Conservation (phyloP, 1,140 invertebrate species). For the Acromyrmex heyeri region DNA sequence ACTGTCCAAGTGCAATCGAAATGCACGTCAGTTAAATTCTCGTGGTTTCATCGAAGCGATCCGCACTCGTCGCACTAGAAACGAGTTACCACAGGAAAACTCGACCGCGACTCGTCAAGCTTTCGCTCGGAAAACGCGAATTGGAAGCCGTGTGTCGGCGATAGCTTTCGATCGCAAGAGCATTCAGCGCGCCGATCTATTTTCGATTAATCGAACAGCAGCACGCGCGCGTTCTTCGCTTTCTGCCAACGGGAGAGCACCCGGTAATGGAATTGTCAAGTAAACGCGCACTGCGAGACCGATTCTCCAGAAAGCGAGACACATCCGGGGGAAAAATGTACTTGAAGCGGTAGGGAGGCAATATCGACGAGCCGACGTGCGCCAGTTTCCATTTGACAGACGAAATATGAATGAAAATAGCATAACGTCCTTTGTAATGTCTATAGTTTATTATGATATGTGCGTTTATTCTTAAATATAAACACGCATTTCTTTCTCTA, state of each 20-base stretch:
- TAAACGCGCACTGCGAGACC: slow-evolving; percentile 65
- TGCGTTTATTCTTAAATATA: neutral
- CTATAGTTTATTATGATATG: neutral
- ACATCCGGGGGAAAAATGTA: slow-evolving; percentile 58
- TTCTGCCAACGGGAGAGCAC: slow-evolving; percentile 34
- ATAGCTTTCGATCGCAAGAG: slow-evolving; percentile 50
- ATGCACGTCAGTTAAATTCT: slow-evolving; percentile 3
- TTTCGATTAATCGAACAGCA: slow-evolving; percentile 62
- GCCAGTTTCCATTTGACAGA: slow-evolving; percentile 47
- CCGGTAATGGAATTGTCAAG: slow-evolving; percentile 80
- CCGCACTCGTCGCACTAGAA: slow-evolving; percentile 35
- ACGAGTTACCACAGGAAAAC: slow-evolving; percentile 57
- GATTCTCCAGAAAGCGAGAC: slow-evolving; percentile 60
- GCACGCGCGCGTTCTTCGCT: slow-evolving; percentile 42
- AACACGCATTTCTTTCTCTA: neutral
- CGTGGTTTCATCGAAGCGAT: slow-evolving; percentile 22
- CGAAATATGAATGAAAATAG: slow-evolving; percentile 57
- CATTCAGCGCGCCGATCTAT: slow-evolving; percentile 57
- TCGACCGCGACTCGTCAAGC: slow-evolving; percentile 49
- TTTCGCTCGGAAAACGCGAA: slow-evolving; percentile 46
- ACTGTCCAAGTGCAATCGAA: slow-evolving; percentile 27
- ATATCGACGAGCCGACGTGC: slow-evolving; percentile 37
- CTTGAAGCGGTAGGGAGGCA: slow-evolving; percentile 42
- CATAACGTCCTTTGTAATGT: slow-evolving; percentile 4
- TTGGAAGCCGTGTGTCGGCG: slow-evolving; percentile 42